A percentile compares a stretch with the other conserved stretches of the same genome.
Conservation (phyloP, 2,888 invertebrate species). For the Platynereis dumerilii region DNA sequence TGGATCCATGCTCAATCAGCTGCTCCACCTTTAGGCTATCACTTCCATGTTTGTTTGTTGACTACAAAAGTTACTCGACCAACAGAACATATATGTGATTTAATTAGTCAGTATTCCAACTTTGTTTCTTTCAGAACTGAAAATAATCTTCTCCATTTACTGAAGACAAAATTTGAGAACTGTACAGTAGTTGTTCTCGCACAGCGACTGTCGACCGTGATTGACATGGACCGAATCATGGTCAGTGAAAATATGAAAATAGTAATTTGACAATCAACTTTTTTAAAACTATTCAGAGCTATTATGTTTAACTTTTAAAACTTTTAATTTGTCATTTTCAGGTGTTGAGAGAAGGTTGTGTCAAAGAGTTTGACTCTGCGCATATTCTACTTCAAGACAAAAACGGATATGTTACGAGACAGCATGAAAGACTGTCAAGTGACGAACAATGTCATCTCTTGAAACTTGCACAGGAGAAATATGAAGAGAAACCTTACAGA, state of each 20-base stretch:
- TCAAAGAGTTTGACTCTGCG: conserved; percentile 30
- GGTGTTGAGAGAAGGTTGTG: conserved; percentile 25
- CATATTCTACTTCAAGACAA: conserved; percentile 25
- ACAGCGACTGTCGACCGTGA: conserved; percentile 47
- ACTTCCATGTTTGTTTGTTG: too few relatives aligned
- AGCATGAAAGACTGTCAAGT: conserved; percentile 12
- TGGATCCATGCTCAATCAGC: too few relatives aligned
- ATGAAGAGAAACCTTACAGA: conserved; percentile 29
- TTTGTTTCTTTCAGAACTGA: conserved; percentile 29
- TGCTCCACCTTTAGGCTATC: too few relatives aligned
- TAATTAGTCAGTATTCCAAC: too few relatives aligned
- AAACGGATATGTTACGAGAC: conserved; percentile 6
- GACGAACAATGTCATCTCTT: conserved; percentile 4
- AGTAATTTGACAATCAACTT: neutral
- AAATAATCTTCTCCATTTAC: conserved; percentile 15
- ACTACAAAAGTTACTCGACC: too few relatives aligned
- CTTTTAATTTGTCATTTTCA: conserved; percentile 1
- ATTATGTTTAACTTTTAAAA: too few relatives aligned
- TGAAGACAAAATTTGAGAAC: conserved; percentile 22
- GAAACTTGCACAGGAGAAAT: conserved; percentile 25
- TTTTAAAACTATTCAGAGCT: too few relatives aligned
- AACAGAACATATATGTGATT: too few relatives aligned
- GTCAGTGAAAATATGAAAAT: conserved; percentile 33
- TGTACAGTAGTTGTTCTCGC: conserved; percentile 27
- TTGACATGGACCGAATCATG: conserved; percentile 45